A percentile compares a stretch with the other conserved stretches of the same genome.
Evolutionary conservation across 2,113 vertebrate species (phyloP).

Genomic region (Bubo bubo): DNA sequence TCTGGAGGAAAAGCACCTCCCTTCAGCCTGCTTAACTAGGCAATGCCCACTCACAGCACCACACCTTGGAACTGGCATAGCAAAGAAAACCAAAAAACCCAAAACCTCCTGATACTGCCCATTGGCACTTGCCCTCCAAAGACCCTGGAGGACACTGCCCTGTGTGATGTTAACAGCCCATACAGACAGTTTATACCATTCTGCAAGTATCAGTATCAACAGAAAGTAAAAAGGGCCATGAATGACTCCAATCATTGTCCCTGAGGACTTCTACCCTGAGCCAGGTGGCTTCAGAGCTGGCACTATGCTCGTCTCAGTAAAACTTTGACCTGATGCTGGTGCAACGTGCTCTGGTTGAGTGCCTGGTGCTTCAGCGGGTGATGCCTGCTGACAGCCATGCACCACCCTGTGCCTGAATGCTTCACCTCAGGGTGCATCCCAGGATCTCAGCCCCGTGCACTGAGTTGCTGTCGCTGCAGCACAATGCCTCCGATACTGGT

Average conservation of each 20-base stretch:
- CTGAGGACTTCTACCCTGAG: neutral
- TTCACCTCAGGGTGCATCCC: neutral
- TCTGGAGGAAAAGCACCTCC: neutral
- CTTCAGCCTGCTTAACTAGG: neutral
- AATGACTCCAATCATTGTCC: neutral
- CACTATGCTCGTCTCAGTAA: neutral
- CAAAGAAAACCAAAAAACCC: neutral
- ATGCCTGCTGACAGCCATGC: no score
- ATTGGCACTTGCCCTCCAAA: neutral
- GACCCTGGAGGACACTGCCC: neutral
- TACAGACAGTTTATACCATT: neutral
- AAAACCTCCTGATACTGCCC: neutral
- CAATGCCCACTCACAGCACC: neutral
- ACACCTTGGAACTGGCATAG: neutral
- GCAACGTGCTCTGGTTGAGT: neutral
- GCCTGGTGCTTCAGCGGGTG: neutral
- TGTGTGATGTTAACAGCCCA: neutral
- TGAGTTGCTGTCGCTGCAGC: rapidly evolving
- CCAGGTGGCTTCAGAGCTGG: neutral
- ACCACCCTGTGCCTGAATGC: neutral
- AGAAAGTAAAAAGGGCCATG: neutral
- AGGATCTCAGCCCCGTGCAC: neutral
- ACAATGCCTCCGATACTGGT: rapidly evolving
- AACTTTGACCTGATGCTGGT: neutral
- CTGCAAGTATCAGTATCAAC: neutral